Evolutionary conservation across 2,113 vertebrate genomes (phyloP), one percentile per base, ranked within the genome.

Genomic region (Mus spicilegus): DNA sequence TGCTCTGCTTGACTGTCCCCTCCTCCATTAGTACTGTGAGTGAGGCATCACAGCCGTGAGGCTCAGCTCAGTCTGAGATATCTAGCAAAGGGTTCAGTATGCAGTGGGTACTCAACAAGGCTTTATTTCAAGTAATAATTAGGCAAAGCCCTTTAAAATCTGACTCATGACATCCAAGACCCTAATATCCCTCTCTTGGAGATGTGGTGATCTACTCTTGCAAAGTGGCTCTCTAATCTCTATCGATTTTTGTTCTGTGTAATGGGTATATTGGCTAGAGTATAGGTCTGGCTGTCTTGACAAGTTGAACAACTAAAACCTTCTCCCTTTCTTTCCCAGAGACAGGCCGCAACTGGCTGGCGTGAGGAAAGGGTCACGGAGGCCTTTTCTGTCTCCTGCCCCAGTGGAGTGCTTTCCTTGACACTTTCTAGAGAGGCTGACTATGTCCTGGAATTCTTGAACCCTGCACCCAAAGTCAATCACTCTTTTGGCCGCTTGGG

Each of bases 181-280:
- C 28, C 65, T 67, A 30, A 30, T 33, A 2, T 13, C 65, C 28
- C 28, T 13, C 39, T 88, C 30, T 87, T 91, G 54, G 75, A 20
- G 63, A 54, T 69, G 16, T 65, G 90, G 77, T 70, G 20, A 56
- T 87, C 75, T 87, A 77, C 28, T 7, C 88, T 90, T 63, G 24
- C 14, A 42, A 84, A 77, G 46, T 36, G 69, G 58, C 39, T 92
- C 9, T 90, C 36, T 84, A 51, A 11, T 17, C 20, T 65, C 42
- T 95, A 17, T 77, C 69, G n/a, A 95, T 86, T 94, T 91, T 28
- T 96, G 26, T 76, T 87, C 73, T 82, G 10, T 54, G 70, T 88
- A 95, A 56, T 54, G 76, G 65, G 36, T 39, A 46, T 46, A 24
- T 72, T 70, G 58, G 70, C 72, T 65, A 39, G 58, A 22, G 63